Conservation (phyloP, 2,113 vertebrate genomes). For the Montifringilla adamsi region DNA sequence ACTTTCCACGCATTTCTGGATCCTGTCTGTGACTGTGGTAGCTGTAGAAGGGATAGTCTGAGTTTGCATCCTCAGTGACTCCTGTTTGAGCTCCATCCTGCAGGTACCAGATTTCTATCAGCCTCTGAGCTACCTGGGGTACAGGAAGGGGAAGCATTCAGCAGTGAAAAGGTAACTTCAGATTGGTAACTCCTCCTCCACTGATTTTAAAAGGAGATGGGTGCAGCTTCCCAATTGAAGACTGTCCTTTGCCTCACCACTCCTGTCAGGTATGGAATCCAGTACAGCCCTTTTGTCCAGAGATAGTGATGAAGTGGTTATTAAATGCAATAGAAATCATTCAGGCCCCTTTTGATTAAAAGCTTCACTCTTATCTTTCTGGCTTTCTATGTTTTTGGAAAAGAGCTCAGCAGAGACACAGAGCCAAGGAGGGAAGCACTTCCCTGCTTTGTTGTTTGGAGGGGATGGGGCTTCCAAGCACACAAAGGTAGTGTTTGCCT, state of each 20-base stretch:
- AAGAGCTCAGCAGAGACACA: background rate
- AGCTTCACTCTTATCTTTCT: conserved; percentile 17
- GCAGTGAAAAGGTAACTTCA: background rate
- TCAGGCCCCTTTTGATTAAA: conserved; percentile 28
- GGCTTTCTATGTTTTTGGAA: background rate
- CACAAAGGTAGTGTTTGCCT: background rate
- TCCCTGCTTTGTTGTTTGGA: background rate
- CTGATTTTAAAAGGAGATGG: background rate
- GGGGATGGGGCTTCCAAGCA: background rate
- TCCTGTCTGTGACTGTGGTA: background rate
- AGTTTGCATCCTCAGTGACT: background rate
- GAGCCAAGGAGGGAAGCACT: background rate
- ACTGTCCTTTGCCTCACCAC: background rate
- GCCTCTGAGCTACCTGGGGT: background rate
- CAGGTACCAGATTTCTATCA: background rate
- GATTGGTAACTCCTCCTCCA: background rate
- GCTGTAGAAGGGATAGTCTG: background rate
- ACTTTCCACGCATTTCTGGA: background rate
- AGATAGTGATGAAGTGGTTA: conserved; percentile 44
- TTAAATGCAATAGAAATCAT: conserved; percentile 51
- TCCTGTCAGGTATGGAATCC: background rate
- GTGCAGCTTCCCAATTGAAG: background rate
- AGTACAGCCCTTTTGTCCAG: background rate
- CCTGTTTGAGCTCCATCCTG: background rate
- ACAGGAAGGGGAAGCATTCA: background rate